These are phyloP conservation scores for Carduelis carduelis DNA, from an alignment of 2,797 vertebrate genomes.

Conservation along the genomic window DNA sequence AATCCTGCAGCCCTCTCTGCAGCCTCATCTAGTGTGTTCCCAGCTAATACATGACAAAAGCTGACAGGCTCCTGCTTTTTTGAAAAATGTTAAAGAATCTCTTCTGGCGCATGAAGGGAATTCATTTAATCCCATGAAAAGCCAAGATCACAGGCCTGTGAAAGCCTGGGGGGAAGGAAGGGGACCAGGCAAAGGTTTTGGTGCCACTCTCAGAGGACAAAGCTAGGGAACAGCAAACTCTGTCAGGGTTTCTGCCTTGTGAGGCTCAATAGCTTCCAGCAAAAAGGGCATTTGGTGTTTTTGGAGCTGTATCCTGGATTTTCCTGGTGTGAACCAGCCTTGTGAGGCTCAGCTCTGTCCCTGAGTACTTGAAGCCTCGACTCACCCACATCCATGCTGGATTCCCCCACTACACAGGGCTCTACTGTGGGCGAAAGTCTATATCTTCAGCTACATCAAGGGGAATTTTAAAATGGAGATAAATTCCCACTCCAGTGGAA, in stretches of 20 bases:
- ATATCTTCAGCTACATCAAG: neutral
- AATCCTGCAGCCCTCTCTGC: neutral
- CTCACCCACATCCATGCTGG: neutral
- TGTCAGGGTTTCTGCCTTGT: rapidly evolving
- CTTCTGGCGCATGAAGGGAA: neutral
- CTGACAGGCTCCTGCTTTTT: slow-evolving; percentile 29
- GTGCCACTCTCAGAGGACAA: neutral
- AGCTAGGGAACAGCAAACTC: neutral
- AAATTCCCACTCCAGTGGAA: neutral
- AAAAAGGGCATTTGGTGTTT: neutral
- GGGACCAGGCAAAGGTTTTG: neutral
- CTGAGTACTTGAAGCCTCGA: neutral
- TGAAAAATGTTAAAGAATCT: slow-evolving; percentile 3
- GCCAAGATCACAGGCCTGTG: neutral
- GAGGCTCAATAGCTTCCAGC: neutral
- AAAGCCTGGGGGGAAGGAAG: neutral
- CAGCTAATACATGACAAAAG: neutral
- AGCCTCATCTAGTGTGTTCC: neutral
- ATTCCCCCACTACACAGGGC: neutral
- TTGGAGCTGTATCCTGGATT: neutral
- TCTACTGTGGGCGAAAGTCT: neutral
- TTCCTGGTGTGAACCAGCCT: neutral
- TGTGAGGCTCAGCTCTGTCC: neutral
- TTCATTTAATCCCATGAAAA: neutral
- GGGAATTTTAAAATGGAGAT: neutral